Conservation (phyloP, 1,140 invertebrate species). For the Asbolus verrucosus region DNA sequence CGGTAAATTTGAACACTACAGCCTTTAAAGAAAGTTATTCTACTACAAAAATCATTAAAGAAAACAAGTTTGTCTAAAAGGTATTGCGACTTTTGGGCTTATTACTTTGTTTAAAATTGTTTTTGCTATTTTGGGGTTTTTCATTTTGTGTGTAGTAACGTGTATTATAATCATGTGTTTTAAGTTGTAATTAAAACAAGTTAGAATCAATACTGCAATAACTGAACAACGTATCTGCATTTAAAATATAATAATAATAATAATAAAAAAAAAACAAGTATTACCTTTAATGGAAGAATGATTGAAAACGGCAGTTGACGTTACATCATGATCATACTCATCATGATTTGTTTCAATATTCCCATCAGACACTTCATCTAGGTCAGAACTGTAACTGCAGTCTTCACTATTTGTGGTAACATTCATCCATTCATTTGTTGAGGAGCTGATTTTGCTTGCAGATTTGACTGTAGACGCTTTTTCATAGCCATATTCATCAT, state of each 20-base stretch:
- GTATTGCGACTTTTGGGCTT: too few relatives aligned
- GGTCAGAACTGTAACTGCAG: constrained; percentile 84
- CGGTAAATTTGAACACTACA: too few relatives aligned
- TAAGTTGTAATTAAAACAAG: too few relatives aligned
- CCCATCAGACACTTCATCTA: constrained; percentile 71
- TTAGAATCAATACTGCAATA: too few relatives aligned
- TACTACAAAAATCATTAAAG: too few relatives aligned
- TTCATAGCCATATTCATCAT: constrained; percentile 42
- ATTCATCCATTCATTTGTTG: constrained; percentile 84
- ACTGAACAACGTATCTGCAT: too few relatives aligned
- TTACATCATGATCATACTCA: constrained; percentile 80
- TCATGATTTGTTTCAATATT: constrained; percentile 69
- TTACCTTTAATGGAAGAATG: constrained; percentile 82
- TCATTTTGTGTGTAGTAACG: too few relatives aligned
- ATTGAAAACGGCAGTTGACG: constrained; percentile 78
- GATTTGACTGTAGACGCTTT: constrained; percentile 36
- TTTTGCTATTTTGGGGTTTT: too few relatives aligned
- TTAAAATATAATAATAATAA: background rate
- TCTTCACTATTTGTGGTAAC: constrained; percentile 88
- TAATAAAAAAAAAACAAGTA: background rate
- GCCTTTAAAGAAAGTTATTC: too few relatives aligned
- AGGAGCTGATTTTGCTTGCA: constrained; percentile 64
- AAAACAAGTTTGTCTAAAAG: too few relatives aligned
- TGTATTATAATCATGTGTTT: too few relatives aligned
- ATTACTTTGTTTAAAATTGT: too few relatives aligned